phyloP scores from a whole-genome alignment of 2,888 invertebrate species.

The Nomada goodeniana region DNA sequence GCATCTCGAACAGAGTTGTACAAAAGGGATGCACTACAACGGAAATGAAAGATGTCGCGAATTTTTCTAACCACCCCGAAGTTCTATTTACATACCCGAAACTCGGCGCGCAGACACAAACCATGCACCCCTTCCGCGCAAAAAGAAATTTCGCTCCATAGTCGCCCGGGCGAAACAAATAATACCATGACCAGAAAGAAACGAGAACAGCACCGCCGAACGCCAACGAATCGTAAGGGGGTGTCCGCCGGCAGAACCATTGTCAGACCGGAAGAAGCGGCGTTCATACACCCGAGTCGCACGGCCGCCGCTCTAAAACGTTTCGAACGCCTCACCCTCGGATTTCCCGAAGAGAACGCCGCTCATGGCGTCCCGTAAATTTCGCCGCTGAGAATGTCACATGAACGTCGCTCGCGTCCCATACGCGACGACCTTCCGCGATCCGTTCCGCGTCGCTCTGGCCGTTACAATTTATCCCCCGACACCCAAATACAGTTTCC shows the following conservation, averaged over 20 bases:
- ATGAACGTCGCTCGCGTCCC: constrained; percentile 44
- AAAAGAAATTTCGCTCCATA: not conserved
- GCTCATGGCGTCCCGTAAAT: constrained; percentile 29
- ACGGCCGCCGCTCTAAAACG: constrained; percentile 17
- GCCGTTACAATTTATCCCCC: constrained; percentile 59
- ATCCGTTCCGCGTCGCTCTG: constrained; percentile 24
- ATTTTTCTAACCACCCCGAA: too few species aligned
- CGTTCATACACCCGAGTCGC: not conserved
- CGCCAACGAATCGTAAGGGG: not conserved
- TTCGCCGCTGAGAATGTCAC: constrained; percentile 30
- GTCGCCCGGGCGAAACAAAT: too few species aligned
- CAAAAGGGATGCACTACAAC: too few species aligned
- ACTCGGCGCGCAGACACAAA: too few species aligned
- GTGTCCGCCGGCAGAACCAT: not conserved
- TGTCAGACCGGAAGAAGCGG: constrained; percentile 2
- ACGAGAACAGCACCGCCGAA: not conserved
- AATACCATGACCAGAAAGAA: not conserved
- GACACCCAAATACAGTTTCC: constrained; percentile 56
- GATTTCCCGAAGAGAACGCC: constrained; percentile 28
- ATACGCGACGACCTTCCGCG: constrained; percentile 46
- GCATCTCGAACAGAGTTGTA: too few species aligned
- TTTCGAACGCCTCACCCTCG: not conserved
- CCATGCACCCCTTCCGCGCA: too few species aligned
- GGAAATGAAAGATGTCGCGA: too few species aligned
- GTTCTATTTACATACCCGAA: too few species aligned